Conservation (phyloP, 2,888 invertebrate species). For the Epirrhoe tristata region DNA sequence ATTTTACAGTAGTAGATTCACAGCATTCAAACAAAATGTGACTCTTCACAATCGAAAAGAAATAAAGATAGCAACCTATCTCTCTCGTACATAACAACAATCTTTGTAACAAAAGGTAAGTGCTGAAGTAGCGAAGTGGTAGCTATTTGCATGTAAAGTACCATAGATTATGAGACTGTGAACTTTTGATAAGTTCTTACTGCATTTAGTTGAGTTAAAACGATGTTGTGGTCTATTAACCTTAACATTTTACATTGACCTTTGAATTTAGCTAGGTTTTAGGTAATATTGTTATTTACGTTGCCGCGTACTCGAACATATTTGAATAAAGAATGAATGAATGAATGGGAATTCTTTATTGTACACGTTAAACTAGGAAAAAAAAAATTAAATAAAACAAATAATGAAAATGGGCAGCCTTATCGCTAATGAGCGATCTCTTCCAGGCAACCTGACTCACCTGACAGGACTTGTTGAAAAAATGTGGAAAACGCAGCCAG, state of each 20-base stretch:
- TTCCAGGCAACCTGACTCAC: too few species aligned
- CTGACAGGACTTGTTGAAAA: too few species aligned
- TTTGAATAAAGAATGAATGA: too few species aligned
- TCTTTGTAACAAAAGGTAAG: constrained; percentile 48
- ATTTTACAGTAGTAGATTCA: not conserved
- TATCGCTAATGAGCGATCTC: too few species aligned
- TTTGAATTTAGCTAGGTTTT: not conserved
- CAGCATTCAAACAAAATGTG: constrained; percentile 17
- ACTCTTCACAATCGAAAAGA: constrained; percentile 41
- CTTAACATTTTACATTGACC: not conserved
- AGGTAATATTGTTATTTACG: too few species aligned
- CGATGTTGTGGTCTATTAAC: not conserved
- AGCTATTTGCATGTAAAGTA: constrained; percentile 41
- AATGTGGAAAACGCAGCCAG: too few species aligned
- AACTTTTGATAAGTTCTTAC: constrained; percentile 12
- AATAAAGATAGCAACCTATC: constrained; percentile 40
- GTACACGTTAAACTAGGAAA: too few species aligned
- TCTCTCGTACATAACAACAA: constrained; percentile 33
- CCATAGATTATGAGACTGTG: constrained; percentile 22
- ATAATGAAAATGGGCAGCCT: too few species aligned
- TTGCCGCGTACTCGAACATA: too few species aligned
- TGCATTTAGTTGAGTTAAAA: not conserved
- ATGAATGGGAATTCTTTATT: too few species aligned
- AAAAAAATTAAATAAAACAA: too few species aligned
- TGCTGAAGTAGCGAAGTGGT: constrained; percentile 34